A percentile compares a stretch with the other conserved stretches of the same genome.
Evolutionary conservation across 2,113 vertebrate species (phyloP).

Genomic region (Maccullochella peelii): DNA sequence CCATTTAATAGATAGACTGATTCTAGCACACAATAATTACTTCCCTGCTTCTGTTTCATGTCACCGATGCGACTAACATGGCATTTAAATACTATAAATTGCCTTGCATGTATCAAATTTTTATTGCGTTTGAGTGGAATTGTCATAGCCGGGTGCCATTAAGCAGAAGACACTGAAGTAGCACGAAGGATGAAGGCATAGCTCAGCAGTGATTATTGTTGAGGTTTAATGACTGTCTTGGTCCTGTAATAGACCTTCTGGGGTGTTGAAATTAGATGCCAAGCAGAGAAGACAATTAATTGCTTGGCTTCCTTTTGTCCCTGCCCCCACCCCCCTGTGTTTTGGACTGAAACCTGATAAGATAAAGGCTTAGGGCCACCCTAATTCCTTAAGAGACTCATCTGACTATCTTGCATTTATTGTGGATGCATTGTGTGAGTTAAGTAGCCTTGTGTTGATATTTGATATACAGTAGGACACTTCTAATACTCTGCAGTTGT

Average conservation of each 20-base stretch:
- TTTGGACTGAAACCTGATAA: conserved; percentile 81
- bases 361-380: conserved; percentile 80
- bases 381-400: conserved; percentile 69
- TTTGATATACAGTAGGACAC: neutral
- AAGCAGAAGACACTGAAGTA: conserved; percentile 70
- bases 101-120: conserved; percentile 57
- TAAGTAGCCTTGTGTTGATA: conserved; percentile 22
- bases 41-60: conserved; percentile 52
- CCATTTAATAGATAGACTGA: conserved; percentile 47
- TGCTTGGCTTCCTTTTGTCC: conserved; percentile 84
- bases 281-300: conserved; percentile 87
- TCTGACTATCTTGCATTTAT: conserved; percentile 49
- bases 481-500: neutral
- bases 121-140: conserved; percentile 70
- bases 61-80: conserved; percentile 51
- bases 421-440: conserved; percentile 48
- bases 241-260: conserved; percentile 86
- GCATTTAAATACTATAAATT: conserved; percentile 64
- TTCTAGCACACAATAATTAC: conserved; percentile 53
- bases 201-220: conserved; percentile 85
- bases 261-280: conserved; percentile 85
- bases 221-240: conserved; percentile 85
- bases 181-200: conserved; percentile 72
- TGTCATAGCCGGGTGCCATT: conserved; percentile 72
- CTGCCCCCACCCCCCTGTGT: conserved; percentile 70